Evolutionary conservation across 2,888 invertebrate genomes (phyloP), one percentile per base, ranked within the genome.

Genomic region (Temnothorax ravouxi): DNA sequence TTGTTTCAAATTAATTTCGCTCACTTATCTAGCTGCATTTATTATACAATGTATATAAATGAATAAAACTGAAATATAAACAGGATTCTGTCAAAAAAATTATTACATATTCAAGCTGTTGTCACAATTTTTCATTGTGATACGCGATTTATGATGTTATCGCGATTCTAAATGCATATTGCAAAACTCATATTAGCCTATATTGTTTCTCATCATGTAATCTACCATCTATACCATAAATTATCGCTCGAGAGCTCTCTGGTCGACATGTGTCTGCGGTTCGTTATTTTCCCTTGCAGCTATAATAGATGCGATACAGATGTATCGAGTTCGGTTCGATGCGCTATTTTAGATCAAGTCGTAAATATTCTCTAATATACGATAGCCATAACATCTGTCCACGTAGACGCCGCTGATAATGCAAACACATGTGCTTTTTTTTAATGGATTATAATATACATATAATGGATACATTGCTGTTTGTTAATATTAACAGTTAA

Each of bases 291-390:
- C 84, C 69, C 50, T 74, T 25, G 71, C 44, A 56, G 44, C 67
- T 87, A 89, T 87, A 89, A 90, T 87, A 90, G 77, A 84, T 61
- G 76, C 38, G 86, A 88, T 74, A 86, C 52, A 81, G 77, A 64
- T 62, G 56, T n/a, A 18, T 29, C 41, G 44, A 25, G 56, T 41
- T 67, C 25, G 59, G 56, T 74, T 71, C 77, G 74, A 50, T 59
- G 61, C 71, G 62, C 71, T 67, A 84, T 85, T 88, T 88, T 84
- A 84, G 72, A 72, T 64, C 52, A 21, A 67, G 59, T 83, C 87
- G 85, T 90, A 91, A 91, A 91, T 90, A 89, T 86, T 69, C 81
- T 41, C 61, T 88, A 89, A 89, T 87, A 85, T 18, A 21, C 77
- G 62, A 66, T 61, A 15, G 38, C 64, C 66, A 74, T 87, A 88